Evolutionary conservation across 2,797 vertebrate species (phyloP).

Genomic region (Enoplosus armatus): DNA sequence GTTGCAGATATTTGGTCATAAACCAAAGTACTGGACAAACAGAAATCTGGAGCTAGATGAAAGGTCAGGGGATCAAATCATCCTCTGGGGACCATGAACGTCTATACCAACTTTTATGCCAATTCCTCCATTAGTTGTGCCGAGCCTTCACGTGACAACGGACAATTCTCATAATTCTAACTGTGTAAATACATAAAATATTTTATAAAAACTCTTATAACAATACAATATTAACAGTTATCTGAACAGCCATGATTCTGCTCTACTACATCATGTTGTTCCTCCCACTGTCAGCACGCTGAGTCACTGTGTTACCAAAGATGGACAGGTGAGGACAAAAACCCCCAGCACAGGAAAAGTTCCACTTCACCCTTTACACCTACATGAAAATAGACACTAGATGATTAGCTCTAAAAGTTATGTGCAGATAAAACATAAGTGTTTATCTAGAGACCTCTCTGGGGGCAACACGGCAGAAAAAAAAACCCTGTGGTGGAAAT

Average conservation of each 20-base stretch:
- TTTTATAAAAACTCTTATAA: background rate
- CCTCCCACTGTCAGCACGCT: background rate
- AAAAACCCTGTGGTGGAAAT: conserved; percentile 1
- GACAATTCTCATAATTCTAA: background rate
- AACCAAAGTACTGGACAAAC: background rate
- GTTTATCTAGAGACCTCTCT: conserved; percentile 22
- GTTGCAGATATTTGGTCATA: background rate
- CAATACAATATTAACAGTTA: background rate
- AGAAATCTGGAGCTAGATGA: background rate
- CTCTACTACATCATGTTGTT: background rate
- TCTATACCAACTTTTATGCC: background rate
- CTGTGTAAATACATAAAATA: no score
- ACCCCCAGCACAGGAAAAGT: background rate
- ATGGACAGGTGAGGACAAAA: conserved; percentile 13
- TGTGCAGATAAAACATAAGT: conserved; percentile 15
- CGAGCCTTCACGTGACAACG: no score
- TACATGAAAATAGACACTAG: conserved; percentile 39
- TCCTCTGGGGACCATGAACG: background rate
- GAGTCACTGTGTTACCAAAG: background rate
- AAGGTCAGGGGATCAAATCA: background rate
- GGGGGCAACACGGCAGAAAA: background rate
- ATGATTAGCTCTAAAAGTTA: conserved; percentile 19
- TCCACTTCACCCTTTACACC: background rate
- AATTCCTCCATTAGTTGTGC: background rate
- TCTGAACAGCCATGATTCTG: background rate